These are phyloP conservation scores for Dipodomys merriami DNA, from an alignment of 2,113 vertebrate genomes.

Conservation along the genomic window DNA sequence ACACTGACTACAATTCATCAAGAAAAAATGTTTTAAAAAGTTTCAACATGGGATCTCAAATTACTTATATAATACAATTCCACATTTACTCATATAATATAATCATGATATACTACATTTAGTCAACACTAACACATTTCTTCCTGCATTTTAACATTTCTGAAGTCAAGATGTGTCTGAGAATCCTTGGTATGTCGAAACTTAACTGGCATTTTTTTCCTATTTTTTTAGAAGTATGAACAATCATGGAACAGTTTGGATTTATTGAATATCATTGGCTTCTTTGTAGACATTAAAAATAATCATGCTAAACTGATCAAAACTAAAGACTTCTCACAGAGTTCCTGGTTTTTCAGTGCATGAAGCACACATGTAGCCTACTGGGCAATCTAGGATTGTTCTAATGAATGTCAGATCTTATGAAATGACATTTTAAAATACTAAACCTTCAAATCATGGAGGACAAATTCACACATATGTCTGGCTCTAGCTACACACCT, in stretches of 20 bases:
- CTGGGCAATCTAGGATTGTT: background rate
- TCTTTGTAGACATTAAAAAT: background rate
- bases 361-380: background rate
- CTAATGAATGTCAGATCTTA: background rate
- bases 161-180: background rate
- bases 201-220: background rate
- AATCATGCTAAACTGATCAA: background rate
- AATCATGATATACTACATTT: background rate
- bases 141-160: background rate
- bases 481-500: background rate
- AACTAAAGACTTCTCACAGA: background rate
- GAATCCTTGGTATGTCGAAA: background rate
- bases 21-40: background rate
- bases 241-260: background rate
- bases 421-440: background rate
- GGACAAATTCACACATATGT: background rate
- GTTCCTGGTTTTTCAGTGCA: background rate
- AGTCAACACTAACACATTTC: background rate
- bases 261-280: background rate
- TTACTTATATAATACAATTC: no score
- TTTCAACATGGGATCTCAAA: slow-evolving; percentile 1
- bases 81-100: background rate
- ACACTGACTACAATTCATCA: background rate
- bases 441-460: background rate
- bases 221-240: background rate